A percentile compares a stretch with the other conserved stretches of the same genome.
Conservation (phyloP, 2,888 invertebrate species). For the Pammene fasciana region DNA sequence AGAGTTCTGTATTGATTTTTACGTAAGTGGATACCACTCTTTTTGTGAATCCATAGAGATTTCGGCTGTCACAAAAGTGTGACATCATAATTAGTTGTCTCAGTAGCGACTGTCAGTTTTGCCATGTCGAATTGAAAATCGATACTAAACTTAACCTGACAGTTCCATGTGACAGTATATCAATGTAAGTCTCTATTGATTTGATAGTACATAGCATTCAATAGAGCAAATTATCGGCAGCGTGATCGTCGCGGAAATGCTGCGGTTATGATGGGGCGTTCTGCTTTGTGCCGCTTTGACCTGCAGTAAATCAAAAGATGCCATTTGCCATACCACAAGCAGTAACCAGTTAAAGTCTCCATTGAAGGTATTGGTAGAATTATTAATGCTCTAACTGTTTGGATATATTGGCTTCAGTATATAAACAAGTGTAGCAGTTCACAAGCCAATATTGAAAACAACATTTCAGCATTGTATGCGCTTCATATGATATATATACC, state of each 20-base stretch:
- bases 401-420: neutral
- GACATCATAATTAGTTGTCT: too few species aligned
- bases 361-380: neutral
- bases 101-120: too few species aligned
- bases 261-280: constrained; percentile 59
- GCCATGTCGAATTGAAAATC: too few species aligned
- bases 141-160: neutral
- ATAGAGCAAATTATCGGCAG: constrained; percentile 58
- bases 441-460: too few species aligned
- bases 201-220: constrained; percentile 54
- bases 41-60: too few species aligned
- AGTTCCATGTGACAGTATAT: constrained; percentile 46
- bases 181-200: constrained; percentile 51
- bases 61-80: too few species aligned
- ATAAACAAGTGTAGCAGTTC: neutral
- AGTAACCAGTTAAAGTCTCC: neutral
- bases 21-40: too few species aligned
- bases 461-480: too few species aligned
- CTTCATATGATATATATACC: too few species aligned
- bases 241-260: constrained; percentile 56
- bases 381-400: neutral
- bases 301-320: constrained; percentile 49
- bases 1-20: too few species aligned
- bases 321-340: constrained; percentile 12
- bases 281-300: constrained; percentile 57